These are phyloP conservation scores for Rostratula benghalensis DNA, from an alignment of 2,113 vertebrate species.

Conservation along the genomic window DNA sequence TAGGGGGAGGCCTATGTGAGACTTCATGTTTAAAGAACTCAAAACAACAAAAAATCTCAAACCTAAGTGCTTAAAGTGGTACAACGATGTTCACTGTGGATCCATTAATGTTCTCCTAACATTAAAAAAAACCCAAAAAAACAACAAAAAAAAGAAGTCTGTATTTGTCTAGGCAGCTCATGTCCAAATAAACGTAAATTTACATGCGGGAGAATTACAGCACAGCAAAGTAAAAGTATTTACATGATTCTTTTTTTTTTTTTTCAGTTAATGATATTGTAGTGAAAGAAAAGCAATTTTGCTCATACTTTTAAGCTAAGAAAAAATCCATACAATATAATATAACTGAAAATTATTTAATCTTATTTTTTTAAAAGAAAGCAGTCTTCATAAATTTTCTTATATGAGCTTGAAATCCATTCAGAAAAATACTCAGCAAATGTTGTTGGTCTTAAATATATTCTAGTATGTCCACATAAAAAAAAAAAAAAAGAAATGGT, in stretches of 20 bases:
- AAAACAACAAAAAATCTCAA: background rate
- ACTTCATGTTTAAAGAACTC: background rate
- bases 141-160: background rate
- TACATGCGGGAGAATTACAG: background rate
- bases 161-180: background rate
- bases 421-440: background rate
- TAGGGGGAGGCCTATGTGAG: fast-evolving
- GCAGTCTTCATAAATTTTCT: background rate
- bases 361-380: background rate
- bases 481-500: background rate
- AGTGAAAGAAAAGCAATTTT: background rate
- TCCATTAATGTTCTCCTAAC: background rate
- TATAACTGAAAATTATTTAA: background rate
- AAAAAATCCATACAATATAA: background rate
- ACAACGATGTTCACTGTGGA: background rate
- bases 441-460: background rate
- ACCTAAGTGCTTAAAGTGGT: background rate
- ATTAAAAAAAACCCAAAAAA: background rate
- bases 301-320: background rate
- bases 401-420: background rate
- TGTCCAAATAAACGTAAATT: background rate
- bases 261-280: background rate
- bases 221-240: background rate
- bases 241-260: background rate
- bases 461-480: background rate